Base-by-base conservation (phyloP, 2,113 vertebrate species). In the Sebastes schlegelii region DNA sequence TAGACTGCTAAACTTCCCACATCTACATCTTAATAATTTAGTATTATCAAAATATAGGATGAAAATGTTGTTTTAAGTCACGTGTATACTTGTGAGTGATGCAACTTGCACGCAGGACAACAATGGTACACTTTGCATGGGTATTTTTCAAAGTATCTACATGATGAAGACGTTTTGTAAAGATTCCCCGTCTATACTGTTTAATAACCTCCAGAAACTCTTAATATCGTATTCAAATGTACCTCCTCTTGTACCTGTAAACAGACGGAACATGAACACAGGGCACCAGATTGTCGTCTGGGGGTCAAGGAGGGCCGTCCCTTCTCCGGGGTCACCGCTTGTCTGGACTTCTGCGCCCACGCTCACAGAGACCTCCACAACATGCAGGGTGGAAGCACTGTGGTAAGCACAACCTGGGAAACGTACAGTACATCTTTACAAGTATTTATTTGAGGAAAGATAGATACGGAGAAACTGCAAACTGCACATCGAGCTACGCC, bases 351-450 rank as follows among this genome's bases (percentile, higher is more conserved):
- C 85, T 99, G 97, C 46, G 98, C 98, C 75, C 98, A 99, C 5
- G 96, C 98, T 84, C 98, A 99, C 82, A 97, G 98, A 92, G 98
- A 99, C 90, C 94, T 98, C 80, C 98, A 99, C 92, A 99, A 99
- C 82, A 99, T 99, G 98, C 96, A 95, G 72, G 97, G 98, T 0
- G 98, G 98, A 69, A 99, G 98, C 68, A 99, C 98, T 42, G 89
- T 99, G 96, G 98, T 99, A 93, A 96, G 97, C 79, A 63, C 1
- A 64, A 78, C 3, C 43, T 64, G 4, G 5, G 7, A 69, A 84
- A 68, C 2, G 7, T 40, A 42, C 51, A 21, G 8, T 54, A 34
- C 48, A 21, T 43, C 13, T 72, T 40, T 79, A 13, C 42, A 73
- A 63, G 4, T 48, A 54, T 64, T 72, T 60, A 6, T 26, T 46